Percentiles rank a stretch among this genome's conserved stretches.
Conservation (phyloP, 2,888 invertebrate genomes). For the Eucriotettix oculatus region DNA sequence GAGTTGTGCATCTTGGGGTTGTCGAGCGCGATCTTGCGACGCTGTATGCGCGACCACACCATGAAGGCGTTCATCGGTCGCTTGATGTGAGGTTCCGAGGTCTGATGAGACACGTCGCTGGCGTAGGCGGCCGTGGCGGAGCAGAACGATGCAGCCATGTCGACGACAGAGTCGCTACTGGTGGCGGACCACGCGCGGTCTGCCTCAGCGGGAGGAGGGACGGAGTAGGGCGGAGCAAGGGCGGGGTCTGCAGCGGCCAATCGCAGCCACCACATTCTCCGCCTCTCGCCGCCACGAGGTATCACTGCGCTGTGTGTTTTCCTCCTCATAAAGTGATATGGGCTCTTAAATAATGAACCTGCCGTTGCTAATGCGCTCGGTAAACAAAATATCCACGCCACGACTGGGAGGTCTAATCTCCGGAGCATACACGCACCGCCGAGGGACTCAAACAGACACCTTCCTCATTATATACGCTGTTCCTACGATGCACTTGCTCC, state of each 20-base stretch:
- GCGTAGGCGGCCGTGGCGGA: not conserved
- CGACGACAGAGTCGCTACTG: not conserved
- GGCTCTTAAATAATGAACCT: too few species aligned
- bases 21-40: constrained; percentile 82
- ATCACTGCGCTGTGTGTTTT: too few species aligned
- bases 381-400: too few species aligned
- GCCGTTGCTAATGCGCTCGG: too few species aligned
- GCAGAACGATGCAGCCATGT: not conserved
- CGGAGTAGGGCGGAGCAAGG: not conserved
- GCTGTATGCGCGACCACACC: constrained; percentile 88
- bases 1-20: constrained; percentile 89
- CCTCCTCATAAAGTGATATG: too few species aligned
- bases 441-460: too few species aligned
- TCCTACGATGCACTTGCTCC: too few species aligned
- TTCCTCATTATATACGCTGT: too few species aligned
- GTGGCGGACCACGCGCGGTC: not conserved
- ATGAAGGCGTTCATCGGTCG: constrained; percentile 97
- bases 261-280: not conserved
- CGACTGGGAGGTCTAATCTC: too few species aligned
- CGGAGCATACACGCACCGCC: too few species aligned
- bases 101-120: constrained; percentile 11
- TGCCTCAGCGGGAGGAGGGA: not conserved
- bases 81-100: constrained; percentile 71
- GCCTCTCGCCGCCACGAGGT: not conserved
- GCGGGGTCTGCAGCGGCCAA: not conserved